Conservation (phyloP, 2,888 invertebrate genomes). For the Lasioglossum pauxillum region DNA sequence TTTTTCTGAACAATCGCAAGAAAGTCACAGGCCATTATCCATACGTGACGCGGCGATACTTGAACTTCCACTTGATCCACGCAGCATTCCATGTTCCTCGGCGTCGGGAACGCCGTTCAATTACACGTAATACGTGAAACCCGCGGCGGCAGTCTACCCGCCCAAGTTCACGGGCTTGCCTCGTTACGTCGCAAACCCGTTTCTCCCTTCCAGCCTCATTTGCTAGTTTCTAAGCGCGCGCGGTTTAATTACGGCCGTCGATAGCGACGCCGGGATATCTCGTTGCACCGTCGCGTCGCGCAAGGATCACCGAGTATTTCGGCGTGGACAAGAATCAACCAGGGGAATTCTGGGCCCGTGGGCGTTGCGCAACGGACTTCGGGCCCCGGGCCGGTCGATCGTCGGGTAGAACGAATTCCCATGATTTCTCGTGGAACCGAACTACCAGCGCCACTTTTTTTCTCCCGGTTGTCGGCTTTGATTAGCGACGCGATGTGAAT, state of each 20-base stretch:
- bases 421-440: conserved; percentile 64
- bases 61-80: conserved; percentile 18
- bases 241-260: conserved; percentile 6
- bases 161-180: conserved; percentile 14
- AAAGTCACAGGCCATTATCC: not conserved
- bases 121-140: conserved; percentile 18
- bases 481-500: conserved; percentile 73
- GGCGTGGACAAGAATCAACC: not conserved
- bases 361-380: conserved; percentile 39
- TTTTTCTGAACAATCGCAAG: not conserved
- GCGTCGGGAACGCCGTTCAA: conserved; percentile 9
- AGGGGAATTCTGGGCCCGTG: conserved; percentile 20
- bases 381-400: conserved; percentile 25
- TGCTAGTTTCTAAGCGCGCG: conserved; percentile 3
- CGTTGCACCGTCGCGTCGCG: not conserved
- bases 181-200: conserved; percentile 18
- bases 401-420: conserved; percentile 59
- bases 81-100: conserved; percentile 1
- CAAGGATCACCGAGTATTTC: not conserved
- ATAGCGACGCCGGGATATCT: not conserved
- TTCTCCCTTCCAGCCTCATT: conserved; percentile 12
- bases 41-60: not conserved
- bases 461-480: conserved; percentile 63
- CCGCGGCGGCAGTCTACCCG: not conserved
- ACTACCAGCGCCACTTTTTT: conserved; percentile 58